These are phyloP conservation scores for Paedocypris sp. DNA, from an alignment of 2,113 vertebrate genomes.

Conservation along the genomic window DNA sequence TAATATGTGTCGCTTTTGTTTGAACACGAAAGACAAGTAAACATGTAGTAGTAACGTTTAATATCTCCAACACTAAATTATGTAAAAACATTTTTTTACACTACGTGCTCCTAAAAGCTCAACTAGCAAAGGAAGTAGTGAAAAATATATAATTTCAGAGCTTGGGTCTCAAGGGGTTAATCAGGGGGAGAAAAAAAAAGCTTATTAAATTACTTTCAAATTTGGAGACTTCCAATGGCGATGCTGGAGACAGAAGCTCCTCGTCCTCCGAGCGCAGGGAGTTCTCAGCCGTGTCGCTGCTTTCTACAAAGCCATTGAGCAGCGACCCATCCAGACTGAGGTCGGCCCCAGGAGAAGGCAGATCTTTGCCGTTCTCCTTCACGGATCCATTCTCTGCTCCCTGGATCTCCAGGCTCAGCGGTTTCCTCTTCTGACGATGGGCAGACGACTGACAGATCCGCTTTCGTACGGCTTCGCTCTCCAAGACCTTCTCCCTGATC, in stretches of 20 bases:
- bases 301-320: not conserved
- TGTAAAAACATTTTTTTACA: too few species aligned
- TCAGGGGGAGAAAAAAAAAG: not conserved
- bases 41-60: too few species aligned
- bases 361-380: constrained; percentile 23
- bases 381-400: constrained; percentile 15
- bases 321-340: constrained; percentile 22
- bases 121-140: too few species aligned
- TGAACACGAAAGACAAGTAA: too few species aligned
- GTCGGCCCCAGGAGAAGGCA: constrained; percentile 33
- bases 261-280: constrained; percentile 22
- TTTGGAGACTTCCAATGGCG: constrained; percentile 50
- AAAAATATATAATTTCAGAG: too few species aligned
- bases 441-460: constrained; percentile 64
- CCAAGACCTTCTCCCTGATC: constrained; percentile 71
- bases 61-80: too few species aligned
- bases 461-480: constrained; percentile 61
- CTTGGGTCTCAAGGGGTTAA: not conserved
- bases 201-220: constrained; percentile 66
- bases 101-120: too few species aligned
- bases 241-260: constrained; percentile 29
- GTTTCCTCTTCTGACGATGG: constrained; percentile 58
- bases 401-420: constrained; percentile 20
- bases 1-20: too few species aligned
- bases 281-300: constrained; percentile 8